Base-by-base conservation (phyloP, 2,113 vertebrate genomes). In the Promerops cafer region DNA sequence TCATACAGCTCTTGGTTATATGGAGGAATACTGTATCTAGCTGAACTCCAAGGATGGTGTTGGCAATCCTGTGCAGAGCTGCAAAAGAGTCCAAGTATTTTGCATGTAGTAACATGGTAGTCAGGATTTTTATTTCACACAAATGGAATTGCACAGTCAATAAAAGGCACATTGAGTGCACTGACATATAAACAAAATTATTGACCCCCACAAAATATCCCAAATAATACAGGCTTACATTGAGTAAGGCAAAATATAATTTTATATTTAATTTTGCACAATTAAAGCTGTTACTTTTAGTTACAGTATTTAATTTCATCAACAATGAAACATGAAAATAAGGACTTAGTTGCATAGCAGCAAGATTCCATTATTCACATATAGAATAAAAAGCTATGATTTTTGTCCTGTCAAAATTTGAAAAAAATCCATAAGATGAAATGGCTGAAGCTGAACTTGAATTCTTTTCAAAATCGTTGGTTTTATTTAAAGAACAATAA, bases 401-500 rank as follows among this genome's bases (percentile, higher is more conserved):
- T 30, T 94, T 75, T 33, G 7, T 66, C 24, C 72, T 53, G 26
- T 15, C 37, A 74, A 95, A 87, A 80, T 37, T 1, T 40, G 24
- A 30, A 21, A 81, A 64, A 86, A 90, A 16, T 4, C 3, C 4
- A 6, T 53, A 47, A 57, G 9, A 45, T 12, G 93, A 74, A 77
- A 63, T 16, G 19, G 16, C 19, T 5, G 5, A 52, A 56, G 16
- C 13, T 64, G 22, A 96, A 40, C 33, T 69, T 65, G 28, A 82
- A 37, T 60, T 85, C 0, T 80, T 56, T 86, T 24, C 17, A 78
- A 78, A 94, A 78, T 80, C 2, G 17, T 50, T 83, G n/a, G 11
- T n/a, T 93, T 88, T 81, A 78, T 95, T 90, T 91, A 83, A 65
- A 75, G 28, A 88, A 70, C 68, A 87, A 72, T 53, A 33, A 90